phyloP scores from a whole-genome alignment of 2,888 invertebrate genomes.

The Caenorhabditis auriculariae region DNA sequence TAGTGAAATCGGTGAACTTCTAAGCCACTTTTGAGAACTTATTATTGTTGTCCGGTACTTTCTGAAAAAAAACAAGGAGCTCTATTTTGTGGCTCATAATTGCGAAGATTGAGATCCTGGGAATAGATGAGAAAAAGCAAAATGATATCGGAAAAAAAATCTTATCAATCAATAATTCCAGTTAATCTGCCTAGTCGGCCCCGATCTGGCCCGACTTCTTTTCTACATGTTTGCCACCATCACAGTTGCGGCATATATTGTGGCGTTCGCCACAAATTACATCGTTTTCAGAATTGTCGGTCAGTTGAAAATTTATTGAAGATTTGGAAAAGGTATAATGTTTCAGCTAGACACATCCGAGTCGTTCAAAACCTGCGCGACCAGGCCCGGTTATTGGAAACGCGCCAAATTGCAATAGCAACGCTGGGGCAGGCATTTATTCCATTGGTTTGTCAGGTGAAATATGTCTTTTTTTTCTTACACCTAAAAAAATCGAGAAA shows the following conservation, averaged over 20 bases:
- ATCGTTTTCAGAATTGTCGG: constrained; percentile 51
- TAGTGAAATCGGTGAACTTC: no score
- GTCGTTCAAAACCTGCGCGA: constrained; percentile 51
- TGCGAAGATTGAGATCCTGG: neutral
- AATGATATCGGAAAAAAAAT: neutral
- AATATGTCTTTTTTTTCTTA: neutral
- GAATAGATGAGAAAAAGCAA: neutral
- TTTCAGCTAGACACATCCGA: constrained; percentile 46
- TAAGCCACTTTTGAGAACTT: no score
- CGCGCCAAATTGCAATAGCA: constrained; percentile 53
- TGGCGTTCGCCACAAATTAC: constrained; percentile 50
- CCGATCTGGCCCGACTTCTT: constrained; percentile 39
- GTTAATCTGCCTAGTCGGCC: constrained; percentile 40
- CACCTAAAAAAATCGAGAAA: neutral
- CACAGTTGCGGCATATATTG: constrained; percentile 44
- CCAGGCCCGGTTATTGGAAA: constrained; percentile 45
- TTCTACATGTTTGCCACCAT: constrained; percentile 46
- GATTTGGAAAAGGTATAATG: neutral
- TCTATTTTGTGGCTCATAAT: neutral
- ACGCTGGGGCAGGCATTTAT: constrained; percentile 54
- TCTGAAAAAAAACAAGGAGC: neutral
- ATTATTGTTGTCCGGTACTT: neutral
- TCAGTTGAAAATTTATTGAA: no score
- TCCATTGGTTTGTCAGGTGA: constrained; percentile 53
- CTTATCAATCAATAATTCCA: constrained; percentile 11